Percentiles rank a stretch among this genome's conserved stretches.
These are phyloP conservation scores for Tadarida brasiliensis DNA, from an alignment of 2,797 vertebrate species.

Conservation along the genomic window DNA sequence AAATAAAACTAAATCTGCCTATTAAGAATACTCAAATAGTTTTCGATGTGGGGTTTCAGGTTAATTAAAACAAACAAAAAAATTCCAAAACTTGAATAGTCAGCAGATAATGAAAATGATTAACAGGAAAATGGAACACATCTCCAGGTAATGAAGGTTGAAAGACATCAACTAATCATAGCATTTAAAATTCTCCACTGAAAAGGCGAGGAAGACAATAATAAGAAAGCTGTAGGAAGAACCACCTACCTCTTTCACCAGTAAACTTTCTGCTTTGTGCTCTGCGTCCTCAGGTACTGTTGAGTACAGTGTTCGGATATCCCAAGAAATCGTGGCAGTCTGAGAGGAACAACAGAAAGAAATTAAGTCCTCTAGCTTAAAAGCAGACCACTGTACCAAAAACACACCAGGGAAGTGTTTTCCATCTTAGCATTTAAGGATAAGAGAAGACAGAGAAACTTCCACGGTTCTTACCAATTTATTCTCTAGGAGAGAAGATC, in stretches of 20 bases:
- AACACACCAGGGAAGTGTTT: background rate
- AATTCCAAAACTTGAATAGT: background rate
- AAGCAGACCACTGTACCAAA: background rate
- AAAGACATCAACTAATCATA: background rate
- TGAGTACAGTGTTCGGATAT: conserved; percentile 94
- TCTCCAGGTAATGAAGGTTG: background rate
- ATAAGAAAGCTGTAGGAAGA: background rate
- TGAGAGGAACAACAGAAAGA: conserved; percentile 80
- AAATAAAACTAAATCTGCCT: conserved; percentile 14
- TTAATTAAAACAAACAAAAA: background rate
- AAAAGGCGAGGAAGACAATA: background rate
- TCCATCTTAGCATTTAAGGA: background rate
- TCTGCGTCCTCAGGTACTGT: conserved; percentile 97
- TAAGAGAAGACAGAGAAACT: background rate
- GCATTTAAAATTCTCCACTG: background rate
- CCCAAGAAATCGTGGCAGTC: conserved; percentile 94
- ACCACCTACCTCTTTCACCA: conserved; percentile 97
- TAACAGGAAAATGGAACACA: background rate
- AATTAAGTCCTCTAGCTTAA: background rate
- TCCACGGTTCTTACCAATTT: background rate
- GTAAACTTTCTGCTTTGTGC: conserved; percentile 94
- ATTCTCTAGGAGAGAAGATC: background rate
- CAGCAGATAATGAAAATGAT: background rate
- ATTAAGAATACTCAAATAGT: background rate
- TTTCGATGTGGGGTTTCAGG: background rate